Conservation (phyloP, 2,113 vertebrate genomes). For the Sturnus vulgaris region DNA sequence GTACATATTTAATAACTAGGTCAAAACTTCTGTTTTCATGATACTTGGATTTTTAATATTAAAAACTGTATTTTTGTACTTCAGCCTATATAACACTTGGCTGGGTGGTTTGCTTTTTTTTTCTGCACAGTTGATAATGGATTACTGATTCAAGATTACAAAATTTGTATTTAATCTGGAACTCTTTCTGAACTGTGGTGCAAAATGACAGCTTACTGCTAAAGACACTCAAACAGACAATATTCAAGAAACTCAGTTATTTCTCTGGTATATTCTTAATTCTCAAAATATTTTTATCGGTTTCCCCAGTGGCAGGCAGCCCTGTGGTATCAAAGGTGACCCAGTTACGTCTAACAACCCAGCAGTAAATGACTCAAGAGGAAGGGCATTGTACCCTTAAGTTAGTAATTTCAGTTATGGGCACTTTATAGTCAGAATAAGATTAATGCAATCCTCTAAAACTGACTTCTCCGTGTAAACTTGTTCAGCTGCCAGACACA, state of each 20-base stretch:
- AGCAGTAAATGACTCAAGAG: conserved; percentile 69
- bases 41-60: not conserved
- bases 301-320: conserved; percentile 48
- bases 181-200: not conserved
- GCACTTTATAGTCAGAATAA: conserved; percentile 57
- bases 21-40: not conserved
- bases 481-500: conserved; percentile 66
- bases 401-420: conserved; percentile 58
- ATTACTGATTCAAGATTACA: not conserved
- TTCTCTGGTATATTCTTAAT: conserved; percentile 26
- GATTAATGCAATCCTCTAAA: conserved; percentile 63
- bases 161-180: not conserved
- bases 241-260: not conserved
- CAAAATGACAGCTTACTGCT: not conserved
- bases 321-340: conserved; percentile 65
- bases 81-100: not conserved
- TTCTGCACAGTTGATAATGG: not conserved
- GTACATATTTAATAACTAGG: not conserved
- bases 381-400: conserved; percentile 60
- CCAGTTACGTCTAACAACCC: conserved; percentile 38
- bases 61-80: not conserved
- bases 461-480: conserved; percentile 45
- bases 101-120: not conserved
- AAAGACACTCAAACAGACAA: not conserved
- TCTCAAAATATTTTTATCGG: not conserved